phyloP scores from a whole-genome alignment of 53 echinoderm and acorn worm genomes.

The Arbacia lixula region DNA sequence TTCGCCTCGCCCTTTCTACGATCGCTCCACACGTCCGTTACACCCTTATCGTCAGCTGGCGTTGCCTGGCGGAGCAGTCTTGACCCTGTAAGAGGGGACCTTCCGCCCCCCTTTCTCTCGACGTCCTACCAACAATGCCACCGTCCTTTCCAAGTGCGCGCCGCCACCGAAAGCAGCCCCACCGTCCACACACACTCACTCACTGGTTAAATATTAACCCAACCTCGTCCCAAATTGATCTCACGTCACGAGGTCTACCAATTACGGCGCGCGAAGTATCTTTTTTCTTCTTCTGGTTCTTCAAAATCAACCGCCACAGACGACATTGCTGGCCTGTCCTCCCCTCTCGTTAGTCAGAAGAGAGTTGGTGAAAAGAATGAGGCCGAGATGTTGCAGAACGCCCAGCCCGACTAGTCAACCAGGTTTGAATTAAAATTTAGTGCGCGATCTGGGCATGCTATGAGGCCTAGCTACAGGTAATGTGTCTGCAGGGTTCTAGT shows the following conservation, averaged over 20 bases:
- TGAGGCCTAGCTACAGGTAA: slow-evolving; percentile 23
- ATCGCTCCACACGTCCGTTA: slow-evolving; percentile 22
- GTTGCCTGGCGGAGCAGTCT: slow-evolving; percentile 10
- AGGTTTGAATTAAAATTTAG: slow-evolving; percentile 29
- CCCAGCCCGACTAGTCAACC: slow-evolving; percentile 24
- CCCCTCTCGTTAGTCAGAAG: too few relatives aligned
- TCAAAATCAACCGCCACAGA: too few relatives aligned
- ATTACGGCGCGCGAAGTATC: slow-evolving; percentile 33
- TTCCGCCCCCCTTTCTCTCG: slow-evolving; percentile 8
- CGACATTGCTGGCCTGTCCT: not conserved
- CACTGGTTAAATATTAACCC: slow-evolving; percentile 41
- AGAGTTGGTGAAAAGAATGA: too few relatives aligned
- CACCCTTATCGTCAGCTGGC: not conserved
- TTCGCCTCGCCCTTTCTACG: too few relatives aligned
- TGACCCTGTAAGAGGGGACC: slow-evolving; percentile 25
- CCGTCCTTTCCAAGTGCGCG: slow-evolving; percentile 6
- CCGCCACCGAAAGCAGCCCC: not conserved
- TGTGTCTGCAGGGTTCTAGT: not conserved
- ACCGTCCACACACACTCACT: not conserved
- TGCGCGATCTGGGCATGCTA: not conserved
- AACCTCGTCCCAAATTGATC: not conserved
- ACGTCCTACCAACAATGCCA: not conserved
- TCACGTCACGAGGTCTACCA: slow-evolving; percentile 24
- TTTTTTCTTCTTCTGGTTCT: not conserved
- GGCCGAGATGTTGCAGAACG: slow-evolving; percentile 11